A percentile compares a stretch with the other conserved stretches of the same genome.
Evolutionary conservation across 1,140 invertebrate species (phyloP).

Genomic region (Colletes gigas): DNA sequence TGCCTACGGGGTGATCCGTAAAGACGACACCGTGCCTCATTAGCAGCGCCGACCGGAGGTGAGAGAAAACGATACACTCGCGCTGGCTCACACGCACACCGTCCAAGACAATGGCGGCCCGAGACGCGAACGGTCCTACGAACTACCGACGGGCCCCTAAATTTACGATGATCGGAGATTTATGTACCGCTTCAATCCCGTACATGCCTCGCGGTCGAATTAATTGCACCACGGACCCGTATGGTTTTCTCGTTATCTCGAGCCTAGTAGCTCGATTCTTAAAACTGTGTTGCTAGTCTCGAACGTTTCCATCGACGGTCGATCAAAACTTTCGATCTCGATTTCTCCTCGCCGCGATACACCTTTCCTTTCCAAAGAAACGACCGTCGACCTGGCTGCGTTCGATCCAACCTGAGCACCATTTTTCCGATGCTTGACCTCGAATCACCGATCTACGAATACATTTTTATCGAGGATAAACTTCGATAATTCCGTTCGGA

Average conservation of each 20-base stretch:
- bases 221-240: conserved; percentile 12
- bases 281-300: too few species aligned
- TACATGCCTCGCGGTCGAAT: conserved; percentile 32
- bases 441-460: too few species aligned
- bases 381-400: too few species aligned
- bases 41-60: conserved; percentile 37
- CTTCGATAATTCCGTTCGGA: too few species aligned
- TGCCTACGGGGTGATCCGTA: conserved; percentile 59
- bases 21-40: conserved; percentile 57
- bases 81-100: neutral
- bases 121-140: neutral
- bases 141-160: neutral
- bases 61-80: conserved; percentile 46
- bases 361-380: too few species aligned
- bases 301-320: too few species aligned
- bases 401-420: too few species aligned
- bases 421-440: too few species aligned
- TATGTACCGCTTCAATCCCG: conserved; percentile 29
- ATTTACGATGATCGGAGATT: conserved; percentile 49
- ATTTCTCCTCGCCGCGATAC: neutral
- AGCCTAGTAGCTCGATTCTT: neutral
- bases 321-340: conserved; percentile 5
- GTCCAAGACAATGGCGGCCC: conserved; percentile 30
- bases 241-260: conserved; percentile 25
- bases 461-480: too few species aligned